Conservation (phyloP, 2,888 invertebrate species). For the Metellina segmentata region DNA sequence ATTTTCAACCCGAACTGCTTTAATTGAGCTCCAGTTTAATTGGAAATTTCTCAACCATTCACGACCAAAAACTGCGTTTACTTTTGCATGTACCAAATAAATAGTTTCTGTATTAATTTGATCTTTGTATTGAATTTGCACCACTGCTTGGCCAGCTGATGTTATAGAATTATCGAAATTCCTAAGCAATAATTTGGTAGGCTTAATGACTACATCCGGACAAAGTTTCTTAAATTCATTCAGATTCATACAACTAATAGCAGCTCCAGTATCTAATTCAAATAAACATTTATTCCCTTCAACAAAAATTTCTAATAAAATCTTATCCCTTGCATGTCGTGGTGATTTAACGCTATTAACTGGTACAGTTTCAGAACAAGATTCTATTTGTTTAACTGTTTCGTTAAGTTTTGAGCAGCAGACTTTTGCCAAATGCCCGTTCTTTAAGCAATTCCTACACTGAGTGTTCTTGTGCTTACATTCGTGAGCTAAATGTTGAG, state of each 20-base stretch:
- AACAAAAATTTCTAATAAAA: conserved; percentile 57
- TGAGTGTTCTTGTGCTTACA: conserved; percentile 59
- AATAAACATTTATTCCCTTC: conserved; percentile 40
- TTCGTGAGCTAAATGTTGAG: conserved; percentile 60
- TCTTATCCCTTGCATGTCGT: conserved; percentile 61
- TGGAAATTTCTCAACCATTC: conserved; percentile 60
- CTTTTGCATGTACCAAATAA: conserved; percentile 62
- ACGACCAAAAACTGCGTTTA: conserved; percentile 63
- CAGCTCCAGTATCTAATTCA: conserved; percentile 40
- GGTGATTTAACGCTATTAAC: conserved; percentile 59
- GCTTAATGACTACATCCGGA: conserved; percentile 50
- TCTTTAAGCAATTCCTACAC: conserved; percentile 60
- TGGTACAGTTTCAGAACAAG: conserved; percentile 61
- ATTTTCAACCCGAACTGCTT: conserved; percentile 51
- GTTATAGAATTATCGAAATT: conserved; percentile 60
- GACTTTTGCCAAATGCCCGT: conserved; percentile 62
- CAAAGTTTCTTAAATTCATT: conserved; percentile 45
- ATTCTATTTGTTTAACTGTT: conserved; percentile 62
- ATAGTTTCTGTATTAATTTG: conserved; percentile 61
- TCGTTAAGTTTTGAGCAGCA: conserved; percentile 51
- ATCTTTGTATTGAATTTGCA: conserved; percentile 60
- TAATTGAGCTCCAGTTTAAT: conserved; percentile 60
- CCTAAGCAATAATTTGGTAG: conserved; percentile 49
- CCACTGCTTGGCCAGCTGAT: conserved; percentile 63
- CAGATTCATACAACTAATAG: conserved; percentile 34